These are phyloP conservation scores for Perizoma affinitatum DNA, from an alignment of 2,888 invertebrate species.

Conservation along the genomic window DNA sequence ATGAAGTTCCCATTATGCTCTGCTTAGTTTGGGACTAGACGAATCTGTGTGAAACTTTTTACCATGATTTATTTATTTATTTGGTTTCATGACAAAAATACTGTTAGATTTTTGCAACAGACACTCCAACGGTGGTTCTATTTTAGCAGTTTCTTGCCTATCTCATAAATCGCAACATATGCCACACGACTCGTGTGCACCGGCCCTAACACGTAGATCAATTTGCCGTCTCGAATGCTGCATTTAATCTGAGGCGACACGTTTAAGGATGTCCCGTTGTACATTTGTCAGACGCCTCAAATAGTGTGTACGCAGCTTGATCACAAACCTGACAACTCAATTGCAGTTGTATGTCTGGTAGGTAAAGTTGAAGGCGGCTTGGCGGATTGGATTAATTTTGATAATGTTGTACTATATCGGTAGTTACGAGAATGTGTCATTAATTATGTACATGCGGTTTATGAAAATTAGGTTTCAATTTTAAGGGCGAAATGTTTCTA, in stretches of 20 bases:
- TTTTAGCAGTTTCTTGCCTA: too few species aligned
- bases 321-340: slow-evolving; percentile 12
- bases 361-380: slow-evolving; percentile 14
- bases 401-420: slow-evolving; percentile 1
- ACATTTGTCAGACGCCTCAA: slow-evolving; percentile 51
- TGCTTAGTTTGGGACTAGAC: too few species aligned
- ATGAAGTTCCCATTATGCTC: too few species aligned
- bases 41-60: too few species aligned
- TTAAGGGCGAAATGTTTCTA: neutral
- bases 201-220: slow-evolving; percentile 48
- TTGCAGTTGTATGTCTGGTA: slow-evolving; percentile 10
- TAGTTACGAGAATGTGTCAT: slow-evolving; percentile 27
- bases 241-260: slow-evolving; percentile 54
- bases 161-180: slow-evolving; percentile 4
- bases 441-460: slow-evolving; percentile 9
- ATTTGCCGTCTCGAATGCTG: slow-evolving; percentile 45
- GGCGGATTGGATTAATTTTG: slow-evolving; percentile 11
- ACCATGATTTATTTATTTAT: too few species aligned
- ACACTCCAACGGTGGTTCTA: too few species aligned
- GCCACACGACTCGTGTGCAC: slow-evolving; percentile 19
- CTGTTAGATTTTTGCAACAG: too few species aligned
- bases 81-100: too few species aligned
- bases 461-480: slow-evolving; percentile 7
- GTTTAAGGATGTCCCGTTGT: slow-evolving; percentile 55
- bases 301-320: slow-evolving; percentile 29